Evolutionary conservation across 2,888 invertebrate species (phyloP), one percentile per base, ranked within the genome.

Genomic region (Strigamia maritima): DNA sequence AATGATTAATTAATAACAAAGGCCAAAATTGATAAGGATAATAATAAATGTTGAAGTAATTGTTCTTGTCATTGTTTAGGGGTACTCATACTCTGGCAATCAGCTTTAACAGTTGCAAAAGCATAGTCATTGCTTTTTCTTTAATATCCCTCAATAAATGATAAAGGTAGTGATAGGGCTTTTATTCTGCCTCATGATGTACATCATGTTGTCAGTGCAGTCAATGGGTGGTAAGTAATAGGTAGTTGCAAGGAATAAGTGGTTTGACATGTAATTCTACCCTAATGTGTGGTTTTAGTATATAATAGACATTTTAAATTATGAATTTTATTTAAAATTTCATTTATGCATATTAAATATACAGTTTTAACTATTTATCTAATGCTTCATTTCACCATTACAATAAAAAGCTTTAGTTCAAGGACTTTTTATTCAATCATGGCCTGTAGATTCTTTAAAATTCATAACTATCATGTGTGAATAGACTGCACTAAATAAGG

Each of bases 151-250:
- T 54, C 54, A 54, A 54, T 54, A 54, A 54, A 54, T 54, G 54
- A 54, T 54, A 54, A 54, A 54, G 54, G 22, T 19, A 22, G 19
- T 54, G 54, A 54, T 19, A 19, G 22, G 14, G 44, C 54, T 54
- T 54, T 54, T 54, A 54, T 54, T 19, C 22, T 54, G 54, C 54
- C 22, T n/a, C 54, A 54, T 54, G 54, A 54, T 54, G 54, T 54
- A n/a, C 19, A 54, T 54, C 54, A 54, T 54, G 54, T 54, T 54
- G 54, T 54, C 54, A 54, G 54, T 54, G 49, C 49, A 49, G 49
- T 19, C 49, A 49, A 7, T 49, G 22, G 54, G 44, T 44, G 44
- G 44, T 16, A 44, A 10, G 44, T 44, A 44, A 44, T 44, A 7
- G 16, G 19, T 54, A 54, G 54, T 54, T 54, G 54, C n/a, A 54